phyloP scores from a whole-genome alignment of 2,113 vertebrate genomes.

The Varanus salvator region DNA sequence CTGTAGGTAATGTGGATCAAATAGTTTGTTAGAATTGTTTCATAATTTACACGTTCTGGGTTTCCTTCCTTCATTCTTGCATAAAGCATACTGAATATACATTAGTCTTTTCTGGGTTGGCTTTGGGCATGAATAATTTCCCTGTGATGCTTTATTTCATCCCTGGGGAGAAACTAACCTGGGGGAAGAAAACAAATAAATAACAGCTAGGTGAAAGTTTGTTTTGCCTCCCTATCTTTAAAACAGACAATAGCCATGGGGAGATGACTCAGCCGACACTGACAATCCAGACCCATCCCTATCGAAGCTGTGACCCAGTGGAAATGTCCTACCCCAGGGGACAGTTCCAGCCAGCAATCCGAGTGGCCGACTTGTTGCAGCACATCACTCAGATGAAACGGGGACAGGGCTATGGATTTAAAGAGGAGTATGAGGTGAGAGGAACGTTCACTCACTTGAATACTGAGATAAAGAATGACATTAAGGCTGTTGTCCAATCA shows the following conservation, averaged over 20 bases:
- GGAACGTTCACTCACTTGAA: accelerated
- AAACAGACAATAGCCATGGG: constrained; percentile 89
- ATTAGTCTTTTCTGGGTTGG: background rate
- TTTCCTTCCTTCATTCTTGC: background rate
- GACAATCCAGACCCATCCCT: constrained; percentile 95
- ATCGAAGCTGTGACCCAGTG: constrained; percentile 92
- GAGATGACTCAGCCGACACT: constrained; percentile 91
- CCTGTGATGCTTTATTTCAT: constrained; percentile 15
- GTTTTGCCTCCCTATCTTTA: constrained; percentile 63
- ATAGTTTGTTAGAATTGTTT: background rate
- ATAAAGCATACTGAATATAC: background rate
- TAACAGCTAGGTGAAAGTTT: constrained; percentile 39
- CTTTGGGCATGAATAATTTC: background rate
- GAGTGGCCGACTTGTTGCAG: constrained; percentile 96
- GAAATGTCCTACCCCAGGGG: constrained; percentile 95
- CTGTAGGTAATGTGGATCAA: background rate
- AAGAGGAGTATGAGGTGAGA: constrained; percentile 97
- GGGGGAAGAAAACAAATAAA: background rate
- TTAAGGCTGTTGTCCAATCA: background rate
- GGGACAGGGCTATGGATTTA: constrained; percentile 97
- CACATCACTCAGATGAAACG: constrained; percentile 99
- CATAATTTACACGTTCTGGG: background rate
- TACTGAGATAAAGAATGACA: background rate
- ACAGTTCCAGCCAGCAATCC: constrained; percentile 95
- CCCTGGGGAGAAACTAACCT: background rate